Evolutionary conservation across 2,888 invertebrate genomes (phyloP), one percentile per base, ranked within the genome.

Genomic region (Ormyrus thymus): DNA sequence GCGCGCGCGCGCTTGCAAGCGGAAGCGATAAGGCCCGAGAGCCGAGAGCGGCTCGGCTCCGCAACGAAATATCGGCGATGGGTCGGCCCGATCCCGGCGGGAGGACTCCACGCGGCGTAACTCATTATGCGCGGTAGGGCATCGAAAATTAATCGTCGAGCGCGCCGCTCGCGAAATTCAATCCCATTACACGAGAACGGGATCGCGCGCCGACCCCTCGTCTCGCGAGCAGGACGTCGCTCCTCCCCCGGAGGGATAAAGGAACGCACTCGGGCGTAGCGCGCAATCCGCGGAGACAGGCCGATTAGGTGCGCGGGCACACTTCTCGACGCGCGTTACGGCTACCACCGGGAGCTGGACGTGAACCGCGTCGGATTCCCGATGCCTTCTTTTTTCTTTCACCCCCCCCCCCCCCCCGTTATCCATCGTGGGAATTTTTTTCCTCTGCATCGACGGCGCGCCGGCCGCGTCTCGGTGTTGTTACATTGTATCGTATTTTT

Each of bases 131-230:
- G 74, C 83, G 82, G 78, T 79, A 76, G 75, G 81, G 73, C 80
- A 81, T 81, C 76, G 76, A 82, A 82, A 81, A 84, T 84, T 83
- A 84, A 84, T 83, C 83, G 81, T 83, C 80, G 82, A 82, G 80
- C 74, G 81, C 80, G 73, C 73, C 72, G 66, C 75, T 70, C 68
- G 75, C 75, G 76, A 82, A 79, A 82, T 81, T 82, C 82, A 84
- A 83, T 82, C 82, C 82, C 82, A 83, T 84, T 83, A 81, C 69
- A 81, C 69, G 29, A 59, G 29, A 78, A 78, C 78, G 78, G 78
- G 74, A 78, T 78, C 74, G 75, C 11, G 50, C 51, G 56, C 46
- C 50, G 46, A 3, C 7, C 11, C 29, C 53, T 59, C 46, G 4
- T 10, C 29, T 45, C 45, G 7, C 29, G 29, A 29, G 29, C 3